A percentile compares a stretch with the other conserved stretches of the same genome.
Conservation (phyloP, 2,888 invertebrate genomes). For the Acanthococcus lagerstroemiae region DNA sequence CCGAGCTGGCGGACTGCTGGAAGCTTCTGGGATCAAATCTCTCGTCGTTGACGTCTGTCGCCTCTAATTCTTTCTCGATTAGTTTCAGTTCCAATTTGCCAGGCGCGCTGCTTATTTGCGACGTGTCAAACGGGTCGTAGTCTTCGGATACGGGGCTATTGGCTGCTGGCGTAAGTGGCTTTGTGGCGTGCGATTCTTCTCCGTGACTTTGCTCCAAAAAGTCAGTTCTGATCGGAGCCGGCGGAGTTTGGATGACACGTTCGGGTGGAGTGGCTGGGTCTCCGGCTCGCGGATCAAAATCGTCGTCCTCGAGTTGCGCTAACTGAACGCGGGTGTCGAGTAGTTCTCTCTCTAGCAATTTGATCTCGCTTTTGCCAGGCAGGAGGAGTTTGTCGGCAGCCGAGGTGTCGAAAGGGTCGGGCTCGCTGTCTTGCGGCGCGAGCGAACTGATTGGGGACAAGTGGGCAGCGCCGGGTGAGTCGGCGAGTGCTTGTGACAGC, state of each 20-base stretch:
- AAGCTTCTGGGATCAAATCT: conserved; percentile 47
- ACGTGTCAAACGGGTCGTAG: conserved; percentile 57
- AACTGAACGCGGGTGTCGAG: conserved; percentile 43
- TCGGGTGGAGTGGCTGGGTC: conserved; percentile 41
- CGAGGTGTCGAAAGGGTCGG: conserved; percentile 80
- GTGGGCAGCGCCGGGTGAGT: background rate
- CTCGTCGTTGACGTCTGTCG: conserved; percentile 4
- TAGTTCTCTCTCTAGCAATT: conserved; percentile 66
- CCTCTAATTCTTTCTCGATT: conserved; percentile 47
- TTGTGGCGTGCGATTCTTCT: background rate
- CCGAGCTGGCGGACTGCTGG: background rate
- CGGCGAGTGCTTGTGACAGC: background rate
- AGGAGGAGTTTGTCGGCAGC: conserved; percentile 55
- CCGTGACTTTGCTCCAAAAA: conserved; percentile 1
- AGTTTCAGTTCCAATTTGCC: conserved; percentile 50
- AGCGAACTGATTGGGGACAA: background rate
- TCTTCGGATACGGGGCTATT: conserved; percentile 28
- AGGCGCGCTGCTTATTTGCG: conserved; percentile 48
- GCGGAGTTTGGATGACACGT: conserved; percentile 12
- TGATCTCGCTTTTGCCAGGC: conserved; percentile 67
- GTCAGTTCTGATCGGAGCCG: conserved; percentile 35
- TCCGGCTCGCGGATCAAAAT: conserved; percentile 69
- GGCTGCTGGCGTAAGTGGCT: background rate
- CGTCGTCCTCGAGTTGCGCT: conserved; percentile 51
- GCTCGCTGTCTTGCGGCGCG: conserved; percentile 41